These are phyloP conservation scores for Hanleya hanleyi DNA, from an alignment of 2,888 invertebrate genomes.

Conservation along the genomic window DNA sequence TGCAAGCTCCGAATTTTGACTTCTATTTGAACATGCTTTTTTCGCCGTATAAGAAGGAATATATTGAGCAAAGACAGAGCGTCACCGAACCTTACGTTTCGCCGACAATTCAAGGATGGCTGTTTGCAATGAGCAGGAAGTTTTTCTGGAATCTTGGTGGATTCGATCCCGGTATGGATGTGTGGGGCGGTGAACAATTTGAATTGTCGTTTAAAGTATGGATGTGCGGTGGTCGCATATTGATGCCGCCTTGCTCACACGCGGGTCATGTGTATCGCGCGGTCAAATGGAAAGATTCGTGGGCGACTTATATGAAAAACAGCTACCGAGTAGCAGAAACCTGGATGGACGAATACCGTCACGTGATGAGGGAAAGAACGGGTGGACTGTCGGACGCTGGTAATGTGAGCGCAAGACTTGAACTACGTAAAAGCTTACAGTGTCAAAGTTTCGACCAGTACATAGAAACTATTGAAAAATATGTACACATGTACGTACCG, in stretches of 20 bases:
- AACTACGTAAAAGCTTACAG: neutral
- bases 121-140: neutral
- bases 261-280: constrained; percentile 40
- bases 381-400: neutral
- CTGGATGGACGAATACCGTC: neutral
- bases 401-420: neutral
- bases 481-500: neutral
- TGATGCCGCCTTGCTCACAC: constrained; percentile 42
- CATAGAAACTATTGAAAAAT: neutral
- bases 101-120: neutral
- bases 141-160: neutral
- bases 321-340: neutral
- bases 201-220: constrained; percentile 22
- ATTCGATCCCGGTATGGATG: neutral
- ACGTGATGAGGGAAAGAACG: neutral
- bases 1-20: neutral
- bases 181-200: constrained; percentile 2
- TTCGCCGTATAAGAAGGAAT: neutral
- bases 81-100: neutral
- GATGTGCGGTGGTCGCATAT: constrained; percentile 42
- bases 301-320: neutral
- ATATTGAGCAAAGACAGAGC: neutral
- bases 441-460: neutral
- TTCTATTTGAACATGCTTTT: neutral
- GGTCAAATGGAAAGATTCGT: constrained; percentile 25